These are phyloP conservation scores for Drosophila nasuta DNA, from an alignment of 1,140 invertebrate species.

Conservation along the genomic window DNA sequence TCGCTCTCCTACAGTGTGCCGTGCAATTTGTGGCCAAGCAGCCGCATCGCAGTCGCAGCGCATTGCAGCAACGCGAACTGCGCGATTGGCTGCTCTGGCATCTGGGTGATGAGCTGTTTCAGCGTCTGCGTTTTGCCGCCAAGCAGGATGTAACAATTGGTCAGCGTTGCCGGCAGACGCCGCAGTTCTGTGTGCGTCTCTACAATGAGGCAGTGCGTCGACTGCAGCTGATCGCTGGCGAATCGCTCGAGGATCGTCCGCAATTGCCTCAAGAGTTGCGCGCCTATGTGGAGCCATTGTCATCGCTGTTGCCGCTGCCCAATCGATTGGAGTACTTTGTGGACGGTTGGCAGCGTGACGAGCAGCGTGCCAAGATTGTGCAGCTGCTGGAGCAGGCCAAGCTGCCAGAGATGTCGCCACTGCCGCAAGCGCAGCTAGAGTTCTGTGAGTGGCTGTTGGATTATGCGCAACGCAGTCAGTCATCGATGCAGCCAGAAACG, in stretches of 20 bases:
- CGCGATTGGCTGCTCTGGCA: slow-evolving; percentile 41
- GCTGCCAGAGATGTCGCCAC: slow-evolving; percentile 43
- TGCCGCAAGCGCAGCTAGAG: slow-evolving; percentile 15
- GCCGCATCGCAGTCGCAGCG: slow-evolving; percentile 9
- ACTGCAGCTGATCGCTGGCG: slow-evolving; percentile 87
- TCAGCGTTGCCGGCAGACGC: slow-evolving; percentile 84
- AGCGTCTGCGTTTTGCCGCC: slow-evolving; percentile 86
- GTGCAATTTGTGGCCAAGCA: slow-evolving; percentile 58
- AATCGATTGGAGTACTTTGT: slow-evolving; percentile 87
- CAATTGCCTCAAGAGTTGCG: slow-evolving; percentile 86
- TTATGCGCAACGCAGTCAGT: slow-evolving; percentile 48
- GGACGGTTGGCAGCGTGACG: slow-evolving; percentile 84
- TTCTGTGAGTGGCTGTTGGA: slow-evolving; percentile 67
- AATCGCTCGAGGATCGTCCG: slow-evolving; percentile 85
- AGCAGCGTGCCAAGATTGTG: slow-evolving; percentile 22
- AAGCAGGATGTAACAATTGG: slow-evolving; percentile 85
- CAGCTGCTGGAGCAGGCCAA: slow-evolving; percentile 57
- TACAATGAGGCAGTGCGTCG: slow-evolving; percentile 89
- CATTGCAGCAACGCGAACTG: slow-evolving; percentile 42
- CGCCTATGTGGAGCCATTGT: slow-evolving; percentile 80
- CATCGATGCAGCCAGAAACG: slow-evolving; percentile 34
- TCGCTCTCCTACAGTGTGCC: slow-evolving; percentile 41
- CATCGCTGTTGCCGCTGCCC: slow-evolving; percentile 75
- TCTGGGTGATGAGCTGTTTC: slow-evolving; percentile 87
- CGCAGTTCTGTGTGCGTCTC: slow-evolving; percentile 87